Percentiles rank a stretch among this genome's conserved stretches.
Evolutionary conservation across 2,888 invertebrate species (phyloP).

Genomic region (Apotomis turbidana): DNA sequence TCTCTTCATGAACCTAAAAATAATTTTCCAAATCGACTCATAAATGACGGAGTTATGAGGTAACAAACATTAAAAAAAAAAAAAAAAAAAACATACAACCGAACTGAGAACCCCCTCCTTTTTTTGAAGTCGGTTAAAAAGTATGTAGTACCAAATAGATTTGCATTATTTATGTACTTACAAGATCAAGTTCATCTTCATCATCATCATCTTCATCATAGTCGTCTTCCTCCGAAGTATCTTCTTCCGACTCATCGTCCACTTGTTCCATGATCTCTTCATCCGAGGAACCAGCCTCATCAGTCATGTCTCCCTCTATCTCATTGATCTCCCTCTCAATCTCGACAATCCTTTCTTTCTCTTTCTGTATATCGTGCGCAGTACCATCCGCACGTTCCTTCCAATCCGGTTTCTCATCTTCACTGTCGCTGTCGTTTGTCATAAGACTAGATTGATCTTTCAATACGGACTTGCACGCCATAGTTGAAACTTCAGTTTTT

Average conservation of each 20-base stretch:
- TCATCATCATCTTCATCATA: constrained; percentile 45
- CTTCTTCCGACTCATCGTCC: constrained; percentile 45
- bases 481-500: constrained; percentile 25
- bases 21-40: no score
- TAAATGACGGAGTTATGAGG: no score
- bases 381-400: constrained; percentile 47
- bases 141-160: not conserved
- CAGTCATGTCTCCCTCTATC: constrained; percentile 71
- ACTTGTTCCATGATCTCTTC: constrained; percentile 43
- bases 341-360: constrained; percentile 72
- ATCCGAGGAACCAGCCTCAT: constrained; percentile 51
- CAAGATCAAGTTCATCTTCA: constrained; percentile 6
- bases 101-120: no score
- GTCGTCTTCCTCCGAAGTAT: constrained; percentile 45
- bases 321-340: constrained; percentile 77
- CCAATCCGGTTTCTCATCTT: constrained; percentile 49
- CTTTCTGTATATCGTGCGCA: constrained; percentile 65
- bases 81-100: no score
- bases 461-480: constrained; percentile 44
- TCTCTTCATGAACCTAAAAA: no score
- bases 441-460: constrained; percentile 66
- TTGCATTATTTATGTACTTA: constrained; percentile 9
- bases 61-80: no score
- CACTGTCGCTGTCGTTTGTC: constrained; percentile 73
- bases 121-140: no score